Conservation (phyloP, 2,113 vertebrate species). For the Charadrius vociferus region DNA sequence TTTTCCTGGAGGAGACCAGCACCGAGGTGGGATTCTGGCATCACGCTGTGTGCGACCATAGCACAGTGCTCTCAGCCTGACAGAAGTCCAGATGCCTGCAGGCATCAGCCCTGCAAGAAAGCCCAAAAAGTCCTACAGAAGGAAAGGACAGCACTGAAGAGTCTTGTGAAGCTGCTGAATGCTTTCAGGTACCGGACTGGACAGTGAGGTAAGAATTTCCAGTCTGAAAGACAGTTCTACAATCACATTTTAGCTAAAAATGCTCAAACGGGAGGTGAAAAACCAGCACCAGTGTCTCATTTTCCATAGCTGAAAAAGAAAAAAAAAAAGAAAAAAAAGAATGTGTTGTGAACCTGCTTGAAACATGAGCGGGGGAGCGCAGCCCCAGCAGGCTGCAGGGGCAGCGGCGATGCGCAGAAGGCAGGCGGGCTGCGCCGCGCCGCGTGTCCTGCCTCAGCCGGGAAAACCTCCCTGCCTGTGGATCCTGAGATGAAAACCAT, state of each 20-base stretch:
- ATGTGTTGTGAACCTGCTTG: not conserved
- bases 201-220: conserved; percentile 15
- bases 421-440: not conserved
- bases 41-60: not conserved
- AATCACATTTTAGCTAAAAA: not conserved
- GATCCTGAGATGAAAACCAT: not conserved
- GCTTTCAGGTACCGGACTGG: not conserved
- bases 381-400: not conserved
- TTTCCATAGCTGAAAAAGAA: not conserved
- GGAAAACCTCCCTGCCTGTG: not conserved
- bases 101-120: not conserved
- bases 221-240: not conserved
- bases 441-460: not conserved
- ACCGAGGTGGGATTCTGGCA: not conserved
- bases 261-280: conserved; percentile 5
- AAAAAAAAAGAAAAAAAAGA: too few species aligned
- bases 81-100: not conserved
- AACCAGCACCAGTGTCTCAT: not conserved
- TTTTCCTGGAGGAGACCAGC: not conserved
- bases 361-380: not conserved
- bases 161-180: not conserved
- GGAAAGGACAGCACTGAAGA: not conserved
- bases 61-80: not conserved
- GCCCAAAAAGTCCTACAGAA: not conserved
- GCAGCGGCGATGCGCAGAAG: not conserved